These are phyloP conservation scores for Alsophila aescularia DNA, from an alignment of 2,888 invertebrate species.

Conservation along the genomic window DNA sequence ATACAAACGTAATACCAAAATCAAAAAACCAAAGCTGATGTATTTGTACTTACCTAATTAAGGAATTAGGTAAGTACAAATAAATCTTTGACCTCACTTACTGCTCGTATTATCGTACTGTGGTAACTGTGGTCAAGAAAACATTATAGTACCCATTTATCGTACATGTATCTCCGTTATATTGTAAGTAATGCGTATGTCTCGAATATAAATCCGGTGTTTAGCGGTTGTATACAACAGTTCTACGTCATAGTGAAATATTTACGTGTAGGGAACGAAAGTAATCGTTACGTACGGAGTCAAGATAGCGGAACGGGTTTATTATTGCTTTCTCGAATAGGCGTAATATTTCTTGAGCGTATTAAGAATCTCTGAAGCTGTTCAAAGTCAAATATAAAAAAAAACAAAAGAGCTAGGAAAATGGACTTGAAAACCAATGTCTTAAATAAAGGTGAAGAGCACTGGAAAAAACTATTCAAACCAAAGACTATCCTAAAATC, in stretches of 20 bases:
- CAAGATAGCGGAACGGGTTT: not conserved
- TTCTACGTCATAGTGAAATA: conserved; percentile 7
- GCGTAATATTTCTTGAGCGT: not conserved
- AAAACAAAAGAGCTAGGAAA: too few relatives aligned
- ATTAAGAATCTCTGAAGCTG: too few relatives aligned
- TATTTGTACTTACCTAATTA: too few relatives aligned
- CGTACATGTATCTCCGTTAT: conserved; percentile 7
- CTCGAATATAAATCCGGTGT: conserved; percentile 21
- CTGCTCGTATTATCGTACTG: not conserved
- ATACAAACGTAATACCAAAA: too few relatives aligned
- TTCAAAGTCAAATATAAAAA: too few relatives aligned
- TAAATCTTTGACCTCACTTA: too few relatives aligned
- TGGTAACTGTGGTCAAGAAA: conserved; percentile 15
- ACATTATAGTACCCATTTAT: conserved; percentile 9
- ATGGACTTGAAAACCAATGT: too few relatives aligned
- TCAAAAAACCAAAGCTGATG: too few relatives aligned
- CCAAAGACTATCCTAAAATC: too few relatives aligned
- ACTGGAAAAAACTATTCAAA: too few relatives aligned
- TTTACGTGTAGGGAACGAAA: not conserved
- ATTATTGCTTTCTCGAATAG: not conserved
- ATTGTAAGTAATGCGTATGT: conserved; percentile 20
- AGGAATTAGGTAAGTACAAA: too few relatives aligned
- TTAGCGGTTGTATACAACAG: conserved; percentile 16
- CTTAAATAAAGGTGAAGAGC: too few relatives aligned
- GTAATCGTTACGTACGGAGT: conserved; percentile 7